Evolutionary conservation across 2,888 invertebrate species (phyloP).

Genomic region (Macrosiphum euphorbiae): DNA sequence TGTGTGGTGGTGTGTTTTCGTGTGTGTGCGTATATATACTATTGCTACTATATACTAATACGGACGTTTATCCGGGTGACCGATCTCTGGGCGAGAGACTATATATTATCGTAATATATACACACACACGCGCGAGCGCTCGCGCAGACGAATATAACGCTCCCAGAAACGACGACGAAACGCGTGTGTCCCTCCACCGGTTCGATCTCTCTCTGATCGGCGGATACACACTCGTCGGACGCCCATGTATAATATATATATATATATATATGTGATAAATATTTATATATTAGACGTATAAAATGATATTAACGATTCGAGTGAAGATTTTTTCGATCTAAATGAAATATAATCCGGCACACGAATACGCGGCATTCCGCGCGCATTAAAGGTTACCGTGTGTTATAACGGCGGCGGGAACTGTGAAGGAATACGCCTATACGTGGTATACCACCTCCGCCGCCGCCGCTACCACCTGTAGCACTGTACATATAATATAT

Average conservation of each 20-base stretch:
- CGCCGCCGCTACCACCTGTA: not conserved
- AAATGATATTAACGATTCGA: conserved; percentile 48
- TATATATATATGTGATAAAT: not conserved
- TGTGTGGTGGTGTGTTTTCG: not conserved
- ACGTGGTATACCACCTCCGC: not conserved
- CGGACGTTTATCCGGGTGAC: conserved; percentile 62
- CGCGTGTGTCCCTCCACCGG: not conserved
- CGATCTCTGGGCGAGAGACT: conserved; percentile 46
- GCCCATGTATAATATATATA: not conserved
- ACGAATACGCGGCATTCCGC: conserved; percentile 57
- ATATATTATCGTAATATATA: conserved; percentile 15
- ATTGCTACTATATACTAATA: conserved; percentile 46
- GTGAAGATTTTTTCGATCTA: conserved; percentile 56
- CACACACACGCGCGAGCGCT: not conserved
- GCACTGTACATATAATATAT: not conserved
- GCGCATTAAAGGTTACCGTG: conserved; percentile 38
- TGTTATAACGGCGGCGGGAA: conserved; percentile 15
- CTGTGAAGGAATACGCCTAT: conserved; percentile 10
- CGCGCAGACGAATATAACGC: not conserved
- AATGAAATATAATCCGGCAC: conserved; percentile 61
- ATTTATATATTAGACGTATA: not conserved
- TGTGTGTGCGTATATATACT: not conserved
- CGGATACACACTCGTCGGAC: not conserved
- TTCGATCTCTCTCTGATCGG: not conserved
- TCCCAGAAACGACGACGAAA: conserved; percentile 9